phyloP scores from a whole-genome alignment of 2,888 invertebrate genomes.

The Cryptosula pallasiana region DNA sequence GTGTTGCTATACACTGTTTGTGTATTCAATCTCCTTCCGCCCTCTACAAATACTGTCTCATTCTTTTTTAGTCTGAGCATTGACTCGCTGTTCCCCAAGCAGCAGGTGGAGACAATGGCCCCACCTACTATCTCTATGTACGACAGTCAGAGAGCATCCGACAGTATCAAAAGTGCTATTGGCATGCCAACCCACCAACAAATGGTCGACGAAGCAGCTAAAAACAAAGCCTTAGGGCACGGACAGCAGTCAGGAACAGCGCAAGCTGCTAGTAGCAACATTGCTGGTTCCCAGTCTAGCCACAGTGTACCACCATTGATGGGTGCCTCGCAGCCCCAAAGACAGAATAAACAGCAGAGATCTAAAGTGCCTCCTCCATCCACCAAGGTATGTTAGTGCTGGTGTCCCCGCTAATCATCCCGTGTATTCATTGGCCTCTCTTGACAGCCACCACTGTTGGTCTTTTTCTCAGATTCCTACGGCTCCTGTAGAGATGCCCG shows the following conservation, averaged over 20 bases:
- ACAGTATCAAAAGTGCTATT: slow-evolving; percentile 17
- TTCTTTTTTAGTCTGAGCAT: slow-evolving; percentile 5
- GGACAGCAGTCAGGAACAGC: background rate
- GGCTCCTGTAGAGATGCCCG: slow-evolving; percentile 19
- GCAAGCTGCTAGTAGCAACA: background rate
- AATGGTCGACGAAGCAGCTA: background rate
- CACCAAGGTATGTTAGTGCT: no score
- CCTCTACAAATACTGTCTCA: no score
- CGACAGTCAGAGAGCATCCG: background rate
- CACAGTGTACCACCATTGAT: background rate
- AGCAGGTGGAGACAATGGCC: background rate
- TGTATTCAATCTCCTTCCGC: no score
- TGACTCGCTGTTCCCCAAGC: background rate
- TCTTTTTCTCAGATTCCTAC: slow-evolving; percentile 10
- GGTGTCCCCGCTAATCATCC: no score
- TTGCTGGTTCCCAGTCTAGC: background rate
- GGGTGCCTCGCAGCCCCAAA: background rate
- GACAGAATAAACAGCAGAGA: slow-evolving; percentile 4
- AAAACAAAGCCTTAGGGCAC: background rate
- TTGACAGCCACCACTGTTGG: no score
- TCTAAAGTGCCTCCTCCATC: slow-evolving; percentile 17
- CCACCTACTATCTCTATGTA: background rate
- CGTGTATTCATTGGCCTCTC: no score
- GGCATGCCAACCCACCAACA: slow-evolving; percentile 18
- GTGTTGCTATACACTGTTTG: no score